Evolutionary conservation across 37 sponge, comb jelly and placozoan genomes (phyloP), one percentile per base, ranked within the genome.

Genomic region (Spongia lamella): DNA sequence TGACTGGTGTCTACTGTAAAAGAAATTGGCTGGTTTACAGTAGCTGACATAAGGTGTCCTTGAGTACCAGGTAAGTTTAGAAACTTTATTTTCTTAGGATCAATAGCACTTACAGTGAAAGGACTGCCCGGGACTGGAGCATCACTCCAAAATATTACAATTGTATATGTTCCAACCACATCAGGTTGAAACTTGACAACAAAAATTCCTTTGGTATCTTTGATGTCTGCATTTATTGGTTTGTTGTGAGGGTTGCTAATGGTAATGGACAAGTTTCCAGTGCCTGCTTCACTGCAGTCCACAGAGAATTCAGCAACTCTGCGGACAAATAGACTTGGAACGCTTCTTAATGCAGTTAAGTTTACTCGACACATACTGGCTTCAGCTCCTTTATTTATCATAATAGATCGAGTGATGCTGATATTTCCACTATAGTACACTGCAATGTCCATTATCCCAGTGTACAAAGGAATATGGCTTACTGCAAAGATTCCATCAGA

Each of bases 81-180:
- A 30, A 87, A 84, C 27, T 50, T 60, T 22, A 75, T 73, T 15
- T 84, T 75, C 7, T 65, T 70, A 7, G 93, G 88, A 62, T 87
- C 85, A 13, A 76, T 56, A 9, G 90, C 71, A 61, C 78, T 80
- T 63, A 87, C 87, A 20, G 64, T 53, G 70, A 90, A 94, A 2
- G 95, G 95, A 69, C 91, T 87, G 1, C 79, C 82, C 15, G 88
- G 85, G 20, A 94, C 73, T 1, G 65, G 61, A 17, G 35, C 56
- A 1, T 56, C 79, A 3, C 67, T 78, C 76, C 80, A 88, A 16
- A 50, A 65, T 15, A 88, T 63, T 1, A 57, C 73, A 2, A 87
- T 61, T 6, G 55, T 51, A 59, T 92, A 84, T 14, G 64, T 64
- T 20, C 93, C 93, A 30, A 87, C 81, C 20, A 57, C 24, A 15